phyloP scores from a whole-genome alignment of 2,797 vertebrate genomes.

The Crocidura indochinensis region DNA sequence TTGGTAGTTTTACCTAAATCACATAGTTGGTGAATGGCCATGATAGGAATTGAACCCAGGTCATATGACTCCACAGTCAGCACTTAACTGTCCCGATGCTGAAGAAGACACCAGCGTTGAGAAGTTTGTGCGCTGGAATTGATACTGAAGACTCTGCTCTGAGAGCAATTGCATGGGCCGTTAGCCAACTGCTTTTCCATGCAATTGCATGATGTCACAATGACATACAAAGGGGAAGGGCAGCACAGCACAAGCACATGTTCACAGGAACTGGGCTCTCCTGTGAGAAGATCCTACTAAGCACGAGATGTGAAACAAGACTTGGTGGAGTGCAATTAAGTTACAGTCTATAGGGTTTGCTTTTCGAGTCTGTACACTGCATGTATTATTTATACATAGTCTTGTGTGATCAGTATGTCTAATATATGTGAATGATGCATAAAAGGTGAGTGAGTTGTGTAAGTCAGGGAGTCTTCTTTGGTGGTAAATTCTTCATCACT shows the following conservation, averaged over 20 bases:
- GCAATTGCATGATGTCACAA: background rate
- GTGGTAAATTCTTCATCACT: background rate
- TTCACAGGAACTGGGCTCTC: background rate
- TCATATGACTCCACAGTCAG: background rate
- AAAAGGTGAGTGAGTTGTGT: background rate
- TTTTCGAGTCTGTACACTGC: no score
- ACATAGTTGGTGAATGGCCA: background rate
- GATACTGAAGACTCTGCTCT: background rate
- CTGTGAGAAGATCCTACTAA: background rate
- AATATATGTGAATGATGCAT: background rate
- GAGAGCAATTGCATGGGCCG: background rate
- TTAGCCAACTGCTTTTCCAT: background rate
- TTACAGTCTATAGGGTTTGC: no score
- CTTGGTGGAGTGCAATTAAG: background rate
- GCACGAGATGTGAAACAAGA: background rate
- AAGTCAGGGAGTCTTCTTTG: background rate
- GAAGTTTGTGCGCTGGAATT: background rate
- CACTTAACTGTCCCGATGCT: background rate
- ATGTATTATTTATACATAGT: background rate
- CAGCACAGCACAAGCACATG: background rate
- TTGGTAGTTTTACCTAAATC: background rate
- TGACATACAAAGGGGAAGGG: background rate
- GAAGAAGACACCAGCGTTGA: background rate
- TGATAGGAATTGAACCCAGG: background rate
- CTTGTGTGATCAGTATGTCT: background rate